phyloP scores from a whole-genome alignment of 2,113 vertebrate species.

The Arothron firmamentum region DNA sequence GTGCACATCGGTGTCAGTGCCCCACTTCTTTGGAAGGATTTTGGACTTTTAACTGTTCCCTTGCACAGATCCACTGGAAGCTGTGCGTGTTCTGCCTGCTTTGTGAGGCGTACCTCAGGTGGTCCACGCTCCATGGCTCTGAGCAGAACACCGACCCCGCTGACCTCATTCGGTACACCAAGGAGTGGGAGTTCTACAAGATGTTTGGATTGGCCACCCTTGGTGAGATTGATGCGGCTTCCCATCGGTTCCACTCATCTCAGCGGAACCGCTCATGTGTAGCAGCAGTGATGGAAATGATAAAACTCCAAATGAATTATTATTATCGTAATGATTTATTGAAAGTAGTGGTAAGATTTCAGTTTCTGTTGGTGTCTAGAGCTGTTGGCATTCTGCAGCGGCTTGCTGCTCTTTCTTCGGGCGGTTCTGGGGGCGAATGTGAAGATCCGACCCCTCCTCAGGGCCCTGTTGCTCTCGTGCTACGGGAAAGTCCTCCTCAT shows the following conservation, averaged over 20 bases:
- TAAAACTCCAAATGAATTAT: neutral
- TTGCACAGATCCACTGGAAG: constrained; percentile 90
- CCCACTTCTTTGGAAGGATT: neutral
- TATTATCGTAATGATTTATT: neutral
- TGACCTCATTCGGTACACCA: constrained; percentile 94
- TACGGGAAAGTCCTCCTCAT: constrained; percentile 96
- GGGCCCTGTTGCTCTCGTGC: constrained; percentile 87
- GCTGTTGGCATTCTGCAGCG: constrained; percentile 82
- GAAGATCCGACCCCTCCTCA: constrained; percentile 78
- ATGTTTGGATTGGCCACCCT: constrained; percentile 89
- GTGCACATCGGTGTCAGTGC: too few species aligned
- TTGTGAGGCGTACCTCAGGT: constrained; percentile 93
- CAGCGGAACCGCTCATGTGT: too few species aligned
- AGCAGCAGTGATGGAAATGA: too few species aligned
- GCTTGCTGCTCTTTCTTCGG: constrained; percentile 82
- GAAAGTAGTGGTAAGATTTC: neutral
- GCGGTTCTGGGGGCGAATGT: constrained; percentile 53
- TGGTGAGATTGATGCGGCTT: constrained; percentile 68
- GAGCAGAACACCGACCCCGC: constrained; percentile 82
- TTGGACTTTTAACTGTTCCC: constrained; percentile 10
- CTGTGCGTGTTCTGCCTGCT: constrained; percentile 91
- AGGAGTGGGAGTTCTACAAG: constrained; percentile 96
- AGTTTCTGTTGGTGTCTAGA: constrained; percentile 66
- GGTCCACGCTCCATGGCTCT: constrained; percentile 88
- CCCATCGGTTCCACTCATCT: neutral